Conservation (phyloP, 2,113 vertebrate genomes). For the Scopus umbretta region DNA sequence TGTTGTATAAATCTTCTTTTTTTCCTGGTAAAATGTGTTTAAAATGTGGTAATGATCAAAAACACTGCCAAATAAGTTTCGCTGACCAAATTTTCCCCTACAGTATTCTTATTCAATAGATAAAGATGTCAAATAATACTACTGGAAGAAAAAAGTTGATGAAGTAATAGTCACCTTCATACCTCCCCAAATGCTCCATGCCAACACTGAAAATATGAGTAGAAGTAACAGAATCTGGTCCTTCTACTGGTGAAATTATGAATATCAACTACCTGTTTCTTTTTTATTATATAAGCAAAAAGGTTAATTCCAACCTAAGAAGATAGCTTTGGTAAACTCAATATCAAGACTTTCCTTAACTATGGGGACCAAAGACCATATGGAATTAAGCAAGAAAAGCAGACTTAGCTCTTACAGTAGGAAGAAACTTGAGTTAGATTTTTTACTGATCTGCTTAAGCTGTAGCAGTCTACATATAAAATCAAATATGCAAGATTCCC, state of each 20-base stretch:
- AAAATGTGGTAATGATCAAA: slow-evolving; percentile 4
- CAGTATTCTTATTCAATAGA: not conserved
- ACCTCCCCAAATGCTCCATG: not conserved
- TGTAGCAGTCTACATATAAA: not conserved
- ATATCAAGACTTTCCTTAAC: not conserved
- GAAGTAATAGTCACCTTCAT: not conserved
- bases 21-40: not conserved
- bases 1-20: slow-evolving; percentile 15
- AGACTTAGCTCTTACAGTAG: not conserved
- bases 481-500: not conserved
- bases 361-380: not conserved
- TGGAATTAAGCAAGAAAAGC: not conserved
- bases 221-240: not conserved
- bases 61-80: not conserved
- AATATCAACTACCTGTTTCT: not conserved
- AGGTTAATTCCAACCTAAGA: not conserved
- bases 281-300: not conserved
- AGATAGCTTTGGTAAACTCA: not conserved
- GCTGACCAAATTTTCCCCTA: not conserved
- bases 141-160: not conserved
- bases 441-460: not conserved
- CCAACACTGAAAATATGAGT: not conserved
- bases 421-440: not conserved
- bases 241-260: not conserved
- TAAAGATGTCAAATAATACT: not conserved